phyloP scores from a whole-genome alignment of 2,888 invertebrate genomes.

The Sphinx pinastri region DNA sequence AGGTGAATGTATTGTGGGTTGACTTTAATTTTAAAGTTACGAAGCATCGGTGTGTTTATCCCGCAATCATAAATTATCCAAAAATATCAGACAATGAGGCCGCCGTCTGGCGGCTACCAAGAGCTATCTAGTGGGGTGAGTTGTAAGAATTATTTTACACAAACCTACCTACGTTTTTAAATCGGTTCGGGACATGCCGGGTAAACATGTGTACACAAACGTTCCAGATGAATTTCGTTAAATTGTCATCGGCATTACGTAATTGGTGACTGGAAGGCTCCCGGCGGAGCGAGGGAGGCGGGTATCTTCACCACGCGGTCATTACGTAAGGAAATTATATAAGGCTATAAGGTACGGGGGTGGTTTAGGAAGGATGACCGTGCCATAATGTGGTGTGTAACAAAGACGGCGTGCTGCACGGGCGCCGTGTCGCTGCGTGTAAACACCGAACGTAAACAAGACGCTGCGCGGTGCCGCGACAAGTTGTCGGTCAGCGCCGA shows the following conservation, averaged over 20 bases:
- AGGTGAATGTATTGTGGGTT: conserved; percentile 13
- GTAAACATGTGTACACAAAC: conserved; percentile 6
- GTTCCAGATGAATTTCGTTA: conserved; percentile 36
- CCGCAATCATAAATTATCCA: conserved; percentile 7
- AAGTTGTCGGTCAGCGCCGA: background rate
- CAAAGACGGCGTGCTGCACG: background rate
- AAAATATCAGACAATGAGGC: conserved; percentile 20
- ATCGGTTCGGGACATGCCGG: conserved; percentile 17
- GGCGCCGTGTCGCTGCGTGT: conserved; percentile 30
- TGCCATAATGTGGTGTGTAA: conserved; percentile 30
- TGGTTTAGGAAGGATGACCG: conserved; percentile 37
- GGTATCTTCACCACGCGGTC: conserved; percentile 57
- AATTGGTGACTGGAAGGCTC: conserved; percentile 42
- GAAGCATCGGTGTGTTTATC: conserved; percentile 11
- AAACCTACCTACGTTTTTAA: background rate
- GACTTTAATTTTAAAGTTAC: conserved; percentile 6
- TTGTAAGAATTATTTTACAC: background rate
- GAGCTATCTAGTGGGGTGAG: conserved; percentile 16
- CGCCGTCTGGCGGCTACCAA: conserved; percentile 19
- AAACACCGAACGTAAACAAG: conserved; percentile 27
- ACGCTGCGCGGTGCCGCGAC: background rate
- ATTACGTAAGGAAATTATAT: conserved; percentile 66
- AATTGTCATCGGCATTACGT: conserved; percentile 43
- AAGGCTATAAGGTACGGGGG: conserved; percentile 54
- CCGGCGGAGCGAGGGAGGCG: conserved; percentile 28